A percentile compares a stretch with the other conserved stretches of the same genome.
phyloP scores from a whole-genome alignment of 2,888 invertebrate genomes.

The Odontomyia ornata region DNA sequence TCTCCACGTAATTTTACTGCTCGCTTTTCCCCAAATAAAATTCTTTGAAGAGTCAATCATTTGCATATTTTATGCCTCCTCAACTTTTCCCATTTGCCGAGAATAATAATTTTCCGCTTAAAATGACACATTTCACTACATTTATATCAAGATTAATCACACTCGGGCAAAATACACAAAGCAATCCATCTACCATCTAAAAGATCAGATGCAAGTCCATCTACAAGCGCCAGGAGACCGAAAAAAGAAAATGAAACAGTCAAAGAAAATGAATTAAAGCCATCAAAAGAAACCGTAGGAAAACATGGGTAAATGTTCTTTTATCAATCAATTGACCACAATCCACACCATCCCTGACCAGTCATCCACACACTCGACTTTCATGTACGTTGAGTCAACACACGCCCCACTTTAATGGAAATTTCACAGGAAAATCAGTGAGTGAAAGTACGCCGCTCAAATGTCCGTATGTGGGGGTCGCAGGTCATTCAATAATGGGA shows the following conservation, averaged over 20 bases:
- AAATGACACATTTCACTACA: background rate
- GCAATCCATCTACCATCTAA: no score
- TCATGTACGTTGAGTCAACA: background rate
- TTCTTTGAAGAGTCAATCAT: no score
- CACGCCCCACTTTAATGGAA: background rate
- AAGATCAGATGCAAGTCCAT: no score
- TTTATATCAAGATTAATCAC: background rate
- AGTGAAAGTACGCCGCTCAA: background rate
- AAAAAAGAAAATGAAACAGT: background rate
- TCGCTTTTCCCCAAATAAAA: no score
- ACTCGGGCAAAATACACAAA: background rate
- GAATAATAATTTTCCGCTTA: background rate
- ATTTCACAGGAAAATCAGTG: background rate
- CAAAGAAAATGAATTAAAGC: constrained; percentile 9
- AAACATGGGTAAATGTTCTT: background rate
- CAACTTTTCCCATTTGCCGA: background rate
- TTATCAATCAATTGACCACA: constrained; percentile 11
- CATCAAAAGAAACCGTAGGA: background rate
- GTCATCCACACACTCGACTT: background rate
- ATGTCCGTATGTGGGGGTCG: background rate
- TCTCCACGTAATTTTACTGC: no score
- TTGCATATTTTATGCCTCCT: no score
- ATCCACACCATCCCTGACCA: background rate
- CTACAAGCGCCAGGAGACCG: no score
- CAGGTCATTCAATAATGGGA: background rate